Evolutionary conservation across 64 coral and sea anemone species (phyloP), one percentile per base, ranked within the genome.

Genomic region (Montipora efflorescens): DNA sequence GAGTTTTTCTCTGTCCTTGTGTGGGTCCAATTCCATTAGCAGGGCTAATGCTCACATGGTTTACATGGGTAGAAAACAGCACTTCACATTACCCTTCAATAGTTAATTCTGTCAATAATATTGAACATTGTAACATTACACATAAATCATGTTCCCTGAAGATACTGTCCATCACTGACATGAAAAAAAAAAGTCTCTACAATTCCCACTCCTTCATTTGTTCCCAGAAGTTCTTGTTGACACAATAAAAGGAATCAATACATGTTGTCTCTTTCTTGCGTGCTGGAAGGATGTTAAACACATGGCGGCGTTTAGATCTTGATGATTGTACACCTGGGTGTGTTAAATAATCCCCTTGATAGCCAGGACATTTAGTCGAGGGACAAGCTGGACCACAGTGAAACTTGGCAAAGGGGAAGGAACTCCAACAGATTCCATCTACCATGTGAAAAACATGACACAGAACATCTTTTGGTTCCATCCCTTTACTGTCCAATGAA

Each of bases 311-410:
- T 46, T 59, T 28, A 45, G 84, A 55, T n/a, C 46, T 25, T 16
- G 45, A 79, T 48, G 14, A 15, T 36, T 87, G 80, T n/a, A 82
- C 82, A 52, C 74, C 68, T 62, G 70, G 69, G 18, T 55, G 59
- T 55, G 93, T 25, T 59, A 85, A 47, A 9, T 19, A 16, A n/a
- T 82, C 88, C n/a, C 69, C 76, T 76, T 90, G 74, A 43, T 90
- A 68, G 21, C 94, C 94, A 74, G 89, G 94, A 47, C 94, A 95
- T 47, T 69, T 67, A 0, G 28, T 45, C 0, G 82, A 95, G 15
- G 80, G 88, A 50, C 94, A 95, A 12, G 66, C 81, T 62, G 94
- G 94, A 6, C 94, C 94, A 91, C 94, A 95, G 44, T 95, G 82
- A 55, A 95, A 95, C 16, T 46, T 80, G 21, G 87, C 48, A 90